A percentile compares a stretch with the other conserved stretches of the same genome.
These are phyloP conservation scores for Crotophaga sulcirostris DNA, from an alignment of 2,113 vertebrate species.

Conservation along the genomic window DNA sequence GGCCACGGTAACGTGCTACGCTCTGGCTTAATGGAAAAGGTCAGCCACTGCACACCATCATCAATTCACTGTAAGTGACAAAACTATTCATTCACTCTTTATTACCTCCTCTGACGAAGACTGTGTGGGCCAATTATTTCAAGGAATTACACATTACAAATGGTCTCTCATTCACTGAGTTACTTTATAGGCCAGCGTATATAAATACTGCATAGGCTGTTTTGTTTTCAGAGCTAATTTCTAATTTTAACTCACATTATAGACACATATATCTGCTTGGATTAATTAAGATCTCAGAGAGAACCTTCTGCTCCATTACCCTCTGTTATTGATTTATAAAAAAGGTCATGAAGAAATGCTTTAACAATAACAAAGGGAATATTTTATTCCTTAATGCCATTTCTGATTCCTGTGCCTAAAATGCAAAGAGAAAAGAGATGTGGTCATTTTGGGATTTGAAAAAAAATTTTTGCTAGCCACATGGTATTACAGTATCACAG, in stretches of 20 bases:
- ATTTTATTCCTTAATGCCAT: background rate
- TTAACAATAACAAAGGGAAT: conserved; percentile 6
- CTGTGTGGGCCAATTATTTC: background rate
- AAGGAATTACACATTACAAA: conserved; percentile 17
- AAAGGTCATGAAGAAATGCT: conserved; percentile 6
- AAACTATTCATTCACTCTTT: conserved; percentile 31
- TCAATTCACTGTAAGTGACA: background rate
- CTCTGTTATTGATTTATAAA: conserved; percentile 31
- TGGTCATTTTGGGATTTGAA: background rate
- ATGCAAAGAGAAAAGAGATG: background rate
- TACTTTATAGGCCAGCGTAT: background rate
- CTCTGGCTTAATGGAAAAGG: background rate
- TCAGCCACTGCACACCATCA: background rate
- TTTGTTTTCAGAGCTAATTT: conserved; percentile 32
- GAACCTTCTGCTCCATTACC: conserved; percentile 46
- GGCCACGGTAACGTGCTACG: background rate
- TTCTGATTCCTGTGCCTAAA: background rate
- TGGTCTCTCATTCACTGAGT: background rate
- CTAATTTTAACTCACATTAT: conserved; percentile 33
- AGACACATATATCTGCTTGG: conserved; percentile 18
- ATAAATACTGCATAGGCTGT: conserved; percentile 24
- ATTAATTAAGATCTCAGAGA: conserved; percentile 41
- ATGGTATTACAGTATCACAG: too few relatives aligned
- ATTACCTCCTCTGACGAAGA: background rate
- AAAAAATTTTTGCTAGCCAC: background rate